phyloP scores from a whole-genome alignment of 1,140 invertebrate genomes.

The Megalopta genalis region DNA sequence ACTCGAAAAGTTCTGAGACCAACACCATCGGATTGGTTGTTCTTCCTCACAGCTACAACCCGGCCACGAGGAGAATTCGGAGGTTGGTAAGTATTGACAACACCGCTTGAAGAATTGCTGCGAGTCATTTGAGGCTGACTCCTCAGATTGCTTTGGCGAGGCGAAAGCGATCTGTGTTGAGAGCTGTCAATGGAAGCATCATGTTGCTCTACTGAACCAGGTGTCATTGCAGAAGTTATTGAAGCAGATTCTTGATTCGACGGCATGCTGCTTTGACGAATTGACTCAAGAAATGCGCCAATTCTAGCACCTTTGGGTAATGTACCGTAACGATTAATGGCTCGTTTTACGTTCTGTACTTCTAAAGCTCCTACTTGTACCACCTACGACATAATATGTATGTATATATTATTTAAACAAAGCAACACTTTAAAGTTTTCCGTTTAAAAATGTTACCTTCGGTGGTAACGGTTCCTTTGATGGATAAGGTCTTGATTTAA shows the following conservation, averaged over 20 bases:
- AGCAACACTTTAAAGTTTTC: not conserved
- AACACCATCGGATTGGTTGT: slow-evolving; percentile 73
- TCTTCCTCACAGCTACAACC: slow-evolving; percentile 79
- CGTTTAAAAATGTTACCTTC: slow-evolving; percentile 70
- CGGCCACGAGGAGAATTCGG: slow-evolving; percentile 82
- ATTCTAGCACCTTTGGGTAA: slow-evolving; percentile 96
- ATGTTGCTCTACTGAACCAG: slow-evolving; percentile 69
- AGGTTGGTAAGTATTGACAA: slow-evolving; percentile 84
- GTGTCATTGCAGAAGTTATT: slow-evolving; percentile 53
- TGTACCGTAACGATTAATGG: slow-evolving; percentile 98
- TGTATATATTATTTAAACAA: not conserved
- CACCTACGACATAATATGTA: slow-evolving; percentile 77
- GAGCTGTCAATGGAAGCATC: slow-evolving; percentile 62
- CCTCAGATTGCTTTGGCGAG: slow-evolving; percentile 83
- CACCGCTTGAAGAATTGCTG: slow-evolving; percentile 90
- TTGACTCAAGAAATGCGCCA: slow-evolving; percentile 95
- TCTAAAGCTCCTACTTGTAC: slow-evolving; percentile 93
- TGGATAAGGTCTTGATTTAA: slow-evolving; percentile 75
- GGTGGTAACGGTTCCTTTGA: slow-evolving; percentile 77
- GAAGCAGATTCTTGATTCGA: slow-evolving; percentile 79
- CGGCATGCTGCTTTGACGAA: slow-evolving; percentile 87
- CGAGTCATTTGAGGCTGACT: slow-evolving; percentile 89
- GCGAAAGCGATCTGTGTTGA: slow-evolving; percentile 77
- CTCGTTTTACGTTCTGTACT: slow-evolving; percentile 97
- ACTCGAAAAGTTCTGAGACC: slow-evolving; percentile 81